Evolutionary conservation across 2,113 vertebrate genomes (phyloP).

Genomic region (Trachemys scripta): DNA sequence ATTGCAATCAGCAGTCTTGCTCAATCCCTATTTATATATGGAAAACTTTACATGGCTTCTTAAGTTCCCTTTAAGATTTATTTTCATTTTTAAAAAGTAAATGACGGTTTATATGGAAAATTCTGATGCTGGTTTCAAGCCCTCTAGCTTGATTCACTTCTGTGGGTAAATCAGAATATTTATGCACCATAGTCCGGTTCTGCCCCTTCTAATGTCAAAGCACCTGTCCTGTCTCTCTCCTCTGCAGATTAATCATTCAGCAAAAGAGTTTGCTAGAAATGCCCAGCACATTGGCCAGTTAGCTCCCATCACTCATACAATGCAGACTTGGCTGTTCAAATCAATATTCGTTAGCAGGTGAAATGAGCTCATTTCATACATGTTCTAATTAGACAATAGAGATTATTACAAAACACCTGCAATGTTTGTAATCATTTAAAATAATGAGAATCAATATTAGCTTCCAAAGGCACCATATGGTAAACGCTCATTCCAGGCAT

Average conservation of each 20-base stretch:
- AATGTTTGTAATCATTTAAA: slow-evolving; percentile 82
- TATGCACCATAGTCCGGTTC: not conserved
- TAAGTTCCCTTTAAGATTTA: not conserved
- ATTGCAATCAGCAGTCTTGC: not conserved
- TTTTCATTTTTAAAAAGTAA: not conserved
- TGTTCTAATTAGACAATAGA: slow-evolving; percentile 83
- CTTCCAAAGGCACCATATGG: slow-evolving; percentile 85
- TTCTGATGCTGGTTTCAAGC: not conserved
- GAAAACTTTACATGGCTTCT: not conserved
- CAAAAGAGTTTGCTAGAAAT: not conserved
- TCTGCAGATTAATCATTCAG: slow-evolving; percentile 30
- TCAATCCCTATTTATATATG: not conserved
- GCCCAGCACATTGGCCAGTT: slow-evolving; percentile 31
- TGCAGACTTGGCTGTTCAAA: slow-evolving; percentile 70
- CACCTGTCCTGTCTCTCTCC: not conserved
- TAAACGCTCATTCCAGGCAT: slow-evolving; percentile 76
- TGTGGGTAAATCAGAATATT: not conserved
- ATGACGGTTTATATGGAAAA: not conserved
- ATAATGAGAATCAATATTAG: slow-evolving; percentile 87
- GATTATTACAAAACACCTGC: slow-evolving; percentile 85
- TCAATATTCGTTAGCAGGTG: slow-evolving; percentile 78
- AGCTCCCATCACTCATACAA: slow-evolving; percentile 43
- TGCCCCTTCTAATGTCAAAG: not conserved
- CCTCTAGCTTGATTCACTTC: not conserved
- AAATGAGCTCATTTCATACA: slow-evolving; percentile 75